These are phyloP conservation scores for Cremastinae sp. DNA, from an alignment of 2,888 invertebrate genomes.

Conservation along the genomic window DNA sequence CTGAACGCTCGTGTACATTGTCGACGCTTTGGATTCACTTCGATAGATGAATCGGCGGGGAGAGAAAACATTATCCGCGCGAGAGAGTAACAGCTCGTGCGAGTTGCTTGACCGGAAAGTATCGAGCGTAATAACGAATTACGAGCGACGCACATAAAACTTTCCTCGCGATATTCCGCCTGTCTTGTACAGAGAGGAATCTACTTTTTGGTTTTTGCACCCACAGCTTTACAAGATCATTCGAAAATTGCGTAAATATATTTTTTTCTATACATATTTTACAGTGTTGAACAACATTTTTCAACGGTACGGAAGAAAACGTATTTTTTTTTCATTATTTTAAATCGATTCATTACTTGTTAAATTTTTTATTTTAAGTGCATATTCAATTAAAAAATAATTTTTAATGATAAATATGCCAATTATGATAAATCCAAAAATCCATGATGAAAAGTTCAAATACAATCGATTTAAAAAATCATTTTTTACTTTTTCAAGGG, in stretches of 20 bases:
- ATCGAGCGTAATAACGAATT: slow-evolving; percentile 62
- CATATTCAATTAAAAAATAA: too few relatives aligned
- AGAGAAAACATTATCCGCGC: too few relatives aligned
- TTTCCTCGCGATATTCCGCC: slow-evolving; percentile 47
- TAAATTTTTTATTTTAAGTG: too few relatives aligned
- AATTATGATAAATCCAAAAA: too few relatives aligned
- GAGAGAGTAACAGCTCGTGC: neutral
- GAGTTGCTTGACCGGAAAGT: slow-evolving; percentile 45
- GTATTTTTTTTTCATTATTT: too few relatives aligned
- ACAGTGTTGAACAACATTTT: too few relatives aligned
- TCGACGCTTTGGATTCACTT: slow-evolving; percentile 10
- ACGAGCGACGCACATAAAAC: slow-evolving; percentile 51
- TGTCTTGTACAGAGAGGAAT: slow-evolving; percentile 12
- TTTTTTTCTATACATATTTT: neutral
- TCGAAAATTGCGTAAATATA: slow-evolving; percentile 32
- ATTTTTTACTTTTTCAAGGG: too few relatives aligned
- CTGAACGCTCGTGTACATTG: slow-evolving; percentile 3
- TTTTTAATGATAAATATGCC: too few relatives aligned
- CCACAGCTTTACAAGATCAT: slow-evolving; percentile 37
- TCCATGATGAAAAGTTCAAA: too few relatives aligned
- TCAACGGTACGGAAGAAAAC: too few relatives aligned
- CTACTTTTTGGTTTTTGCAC: slow-evolving; percentile 15
- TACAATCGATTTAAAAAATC: too few relatives aligned
- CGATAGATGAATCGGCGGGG: neutral
- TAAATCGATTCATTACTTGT: too few relatives aligned